Evolutionary conservation across 2,888 invertebrate species (phyloP), one percentile per base, ranked within the genome.

Genomic region (Pocota personata): DNA sequence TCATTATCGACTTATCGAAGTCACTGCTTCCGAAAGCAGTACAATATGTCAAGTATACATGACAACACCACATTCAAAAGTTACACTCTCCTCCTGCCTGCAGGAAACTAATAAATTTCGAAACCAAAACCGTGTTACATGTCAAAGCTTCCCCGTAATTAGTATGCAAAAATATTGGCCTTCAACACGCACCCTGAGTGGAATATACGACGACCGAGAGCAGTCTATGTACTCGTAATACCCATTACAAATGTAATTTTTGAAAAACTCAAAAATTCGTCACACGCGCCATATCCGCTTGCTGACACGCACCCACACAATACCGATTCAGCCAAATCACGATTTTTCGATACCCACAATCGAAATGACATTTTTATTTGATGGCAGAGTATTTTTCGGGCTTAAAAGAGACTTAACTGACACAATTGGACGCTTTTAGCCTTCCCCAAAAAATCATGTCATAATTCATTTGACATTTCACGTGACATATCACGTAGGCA

Each of bases 401-500:
- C 14, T 64, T 27, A 57, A 69, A 67, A 67, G 55, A n/a, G 62
- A 24, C 48, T 73, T 62, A 67, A 75, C 52, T 80, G 69, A 75
- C 75, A 64, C 75, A 75, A 84, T 79, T 79, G 73, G 62, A 55
- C 55, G 58, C 50, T 71, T 46, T 79, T 69, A 57, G 62, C 62
- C 32, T 67, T 27, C 35, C 50, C 43, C 32, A 7, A 32, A 10
- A 64, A 79, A 80, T 80, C 64, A 71, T 80, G 69, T 84, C 84
- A 84, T 80, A 84, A 84, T 32, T 84, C 77, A 78, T 78, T 14
- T 50, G 77, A 60, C 67, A 78, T 50, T 58, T 43, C 48, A 75
- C 67, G 67, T 75, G 83, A 79, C 83, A 75, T 79, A 73, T 75
- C 84, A 84, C 80, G 84, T 75, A 75, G 73, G 64, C 79, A 75